Base-by-base conservation (phyloP, 2,113 vertebrate species). In the Gymnorhina tibicen region DNA sequence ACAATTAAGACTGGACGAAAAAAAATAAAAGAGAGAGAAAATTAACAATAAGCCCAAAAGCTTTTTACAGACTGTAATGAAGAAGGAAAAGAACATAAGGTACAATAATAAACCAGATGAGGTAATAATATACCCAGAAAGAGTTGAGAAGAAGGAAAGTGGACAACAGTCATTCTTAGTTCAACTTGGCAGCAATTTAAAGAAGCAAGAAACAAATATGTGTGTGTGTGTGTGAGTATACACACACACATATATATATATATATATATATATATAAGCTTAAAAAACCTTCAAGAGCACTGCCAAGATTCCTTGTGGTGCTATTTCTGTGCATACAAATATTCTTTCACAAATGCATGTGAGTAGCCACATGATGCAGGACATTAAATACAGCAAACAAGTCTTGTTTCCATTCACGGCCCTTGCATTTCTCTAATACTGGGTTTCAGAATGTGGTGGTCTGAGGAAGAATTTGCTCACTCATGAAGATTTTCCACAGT, bases 11-110 rank as follows among this genome's bases (percentile, higher is more conserved):
- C 80, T 69, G 35, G 10, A 7, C 2, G 1, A 13, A 42, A 47
- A 63, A 73, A 89, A 79, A 67, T 12, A 66, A 21, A 47, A 44
- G 11, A 41, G 6, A 72, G 78, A 90, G 55, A 95, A 97, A 97
- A 97, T 98, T 97, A 98, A 95, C 89, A 97, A 89, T 92, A 96
- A 97, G 79, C 53, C 63, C 83, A 95, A 98, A 98, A 93, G 83
- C 95, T 97, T 98, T 98, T 96, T 95, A 97, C 96, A 94, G 96
- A 93, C 60, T 93, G 83, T 81, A 95, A 84, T 94, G 96, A 98
- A 96, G 67, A 80, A 85, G 58, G 13, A 86, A 94, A 95, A 95
- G 81, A 97, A 95, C 67, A 93, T 66, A 91, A 95, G 95, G 91
- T 95, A 94, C 91, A 95, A 87, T 90, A 91, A 93, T 87, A 97